phyloP scores from a whole-genome alignment of 1,140 invertebrate species.

The Daktulosphaira vitifoliae region DNA sequence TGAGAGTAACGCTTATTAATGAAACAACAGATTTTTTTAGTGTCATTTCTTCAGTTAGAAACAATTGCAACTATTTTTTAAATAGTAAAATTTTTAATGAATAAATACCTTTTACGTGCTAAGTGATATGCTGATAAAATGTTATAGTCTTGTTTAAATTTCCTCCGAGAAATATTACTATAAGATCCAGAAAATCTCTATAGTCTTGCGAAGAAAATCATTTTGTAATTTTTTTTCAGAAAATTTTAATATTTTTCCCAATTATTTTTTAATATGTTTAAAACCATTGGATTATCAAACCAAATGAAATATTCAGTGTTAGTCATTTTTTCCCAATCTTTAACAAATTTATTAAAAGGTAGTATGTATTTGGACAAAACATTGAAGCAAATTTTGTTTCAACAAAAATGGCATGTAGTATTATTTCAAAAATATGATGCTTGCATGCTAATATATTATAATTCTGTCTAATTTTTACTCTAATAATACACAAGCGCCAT shows the following conservation, averaged over 20 bases:
- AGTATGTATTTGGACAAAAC: conserved; percentile 21
- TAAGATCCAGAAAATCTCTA: conserved; percentile 43
- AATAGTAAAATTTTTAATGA: conserved; percentile 38
- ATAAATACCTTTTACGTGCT: conserved; percentile 38
- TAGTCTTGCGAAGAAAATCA: conserved; percentile 41
- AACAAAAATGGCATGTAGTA: conserved; percentile 1
- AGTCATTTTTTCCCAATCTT: too few relatives aligned
- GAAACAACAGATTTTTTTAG: conserved; percentile 40
- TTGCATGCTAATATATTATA: conserved; percentile 32
- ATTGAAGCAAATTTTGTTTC: conserved; percentile 8
- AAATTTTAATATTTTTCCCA: conserved; percentile 10
- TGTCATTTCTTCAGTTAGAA: conserved; percentile 38
- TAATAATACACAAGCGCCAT: too few relatives aligned
- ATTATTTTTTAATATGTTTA: not conserved
- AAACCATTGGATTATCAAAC: not conserved
- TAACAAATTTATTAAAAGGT: conserved; percentile 24
- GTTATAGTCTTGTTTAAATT: conserved; percentile 37
- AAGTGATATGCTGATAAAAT: conserved; percentile 40
- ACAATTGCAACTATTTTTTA: conserved; percentile 36
- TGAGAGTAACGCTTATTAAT: conserved; percentile 38
- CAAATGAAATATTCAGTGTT: not conserved
- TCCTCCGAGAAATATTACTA: too few relatives aligned
- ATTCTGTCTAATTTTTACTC: conserved; percentile 21
- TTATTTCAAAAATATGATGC: conserved; percentile 31
- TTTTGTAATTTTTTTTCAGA: not conserved